Evolutionary conservation across 2,888 invertebrate species (phyloP).

Genomic region (Eupelmus urozonus): DNA sequence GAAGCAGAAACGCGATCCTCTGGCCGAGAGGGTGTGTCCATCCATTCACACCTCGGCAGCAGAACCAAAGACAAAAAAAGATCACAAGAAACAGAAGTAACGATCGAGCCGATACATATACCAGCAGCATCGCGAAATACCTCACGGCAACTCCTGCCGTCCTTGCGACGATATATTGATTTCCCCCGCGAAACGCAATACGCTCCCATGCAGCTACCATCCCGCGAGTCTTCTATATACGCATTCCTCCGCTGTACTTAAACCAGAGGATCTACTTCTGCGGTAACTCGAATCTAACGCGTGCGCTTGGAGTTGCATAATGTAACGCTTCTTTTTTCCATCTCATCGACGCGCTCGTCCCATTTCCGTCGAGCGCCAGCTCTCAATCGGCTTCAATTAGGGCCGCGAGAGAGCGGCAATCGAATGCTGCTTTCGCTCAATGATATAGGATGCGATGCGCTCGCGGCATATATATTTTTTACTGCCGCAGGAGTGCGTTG

Average conservation of each 20-base stretch:
- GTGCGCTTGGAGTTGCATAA: conserved; percentile 21
- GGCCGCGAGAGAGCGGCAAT: conserved; percentile 35
- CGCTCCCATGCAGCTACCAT: conserved; percentile 27
- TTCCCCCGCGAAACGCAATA: conserved; percentile 64
- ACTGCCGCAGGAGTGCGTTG: conserved; percentile 3
- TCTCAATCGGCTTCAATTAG: conserved; percentile 51
- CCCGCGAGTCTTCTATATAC: not conserved
- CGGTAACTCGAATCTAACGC: conserved; percentile 19
- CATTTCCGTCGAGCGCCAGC: conserved; percentile 28
- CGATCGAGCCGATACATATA: not conserved
- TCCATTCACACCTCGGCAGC: too few species aligned
- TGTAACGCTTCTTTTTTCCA: conserved; percentile 12
- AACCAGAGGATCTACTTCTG: not conserved
- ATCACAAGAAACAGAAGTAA: not conserved
- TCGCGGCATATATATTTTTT: not conserved
- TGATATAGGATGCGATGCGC: not conserved
- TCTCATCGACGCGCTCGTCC: conserved; percentile 4
- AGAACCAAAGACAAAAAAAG: not conserved
- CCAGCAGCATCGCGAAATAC: not conserved
- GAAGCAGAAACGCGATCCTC: conserved; percentile 6
- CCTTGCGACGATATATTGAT: conserved; percentile 68
- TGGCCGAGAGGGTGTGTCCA: not conserved
- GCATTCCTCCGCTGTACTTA: not conserved
- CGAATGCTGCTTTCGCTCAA: conserved; percentile 50
- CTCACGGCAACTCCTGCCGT: conserved; percentile 26